Percentiles rank a stretch among this genome's conserved stretches.
Conservation (phyloP, 2,888 invertebrate species). For the Chalcis sispes region DNA sequence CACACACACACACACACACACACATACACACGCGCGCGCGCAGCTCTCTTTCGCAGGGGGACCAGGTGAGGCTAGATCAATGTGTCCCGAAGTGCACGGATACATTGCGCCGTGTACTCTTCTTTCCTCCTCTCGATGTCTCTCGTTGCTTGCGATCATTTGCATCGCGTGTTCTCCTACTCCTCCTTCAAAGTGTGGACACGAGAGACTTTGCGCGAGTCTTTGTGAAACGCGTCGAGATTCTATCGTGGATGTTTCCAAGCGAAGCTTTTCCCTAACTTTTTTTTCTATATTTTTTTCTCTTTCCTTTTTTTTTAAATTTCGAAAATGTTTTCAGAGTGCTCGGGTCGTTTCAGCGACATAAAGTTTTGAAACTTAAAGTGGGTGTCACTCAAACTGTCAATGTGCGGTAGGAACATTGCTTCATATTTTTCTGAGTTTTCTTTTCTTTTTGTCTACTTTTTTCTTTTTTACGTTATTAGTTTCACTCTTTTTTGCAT, state of each 20-base stretch:
- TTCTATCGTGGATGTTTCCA: no score
- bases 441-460: not conserved
- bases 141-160: conserved; percentile 2
- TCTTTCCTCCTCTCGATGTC: conserved; percentile 1
- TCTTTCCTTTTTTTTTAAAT: not conserved
- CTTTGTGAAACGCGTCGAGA: not conserved
- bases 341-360: not conserved
- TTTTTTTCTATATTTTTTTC: not conserved
- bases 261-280: not conserved
- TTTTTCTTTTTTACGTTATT: no score
- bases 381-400: conserved; percentile 30
- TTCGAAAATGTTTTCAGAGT: conserved; percentile 5
- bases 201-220: conserved; percentile 8
- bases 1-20: not conserved
- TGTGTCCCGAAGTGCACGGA: conserved; percentile 8
- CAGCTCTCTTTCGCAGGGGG: no score
- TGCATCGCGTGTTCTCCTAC: conserved; percentile 20
- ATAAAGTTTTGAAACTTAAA: conserved; percentile 12
- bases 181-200: no score
- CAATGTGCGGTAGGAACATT: not conserved
- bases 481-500: no score
- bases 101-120: no score
- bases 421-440: not conserved
- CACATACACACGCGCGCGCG: not conserved
- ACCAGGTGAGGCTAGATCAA: conserved; percentile 18